These are phyloP conservation scores for Phytoseiulus persimilis DNA, from an alignment of 2,888 invertebrate species.

Conservation along the genomic window DNA sequence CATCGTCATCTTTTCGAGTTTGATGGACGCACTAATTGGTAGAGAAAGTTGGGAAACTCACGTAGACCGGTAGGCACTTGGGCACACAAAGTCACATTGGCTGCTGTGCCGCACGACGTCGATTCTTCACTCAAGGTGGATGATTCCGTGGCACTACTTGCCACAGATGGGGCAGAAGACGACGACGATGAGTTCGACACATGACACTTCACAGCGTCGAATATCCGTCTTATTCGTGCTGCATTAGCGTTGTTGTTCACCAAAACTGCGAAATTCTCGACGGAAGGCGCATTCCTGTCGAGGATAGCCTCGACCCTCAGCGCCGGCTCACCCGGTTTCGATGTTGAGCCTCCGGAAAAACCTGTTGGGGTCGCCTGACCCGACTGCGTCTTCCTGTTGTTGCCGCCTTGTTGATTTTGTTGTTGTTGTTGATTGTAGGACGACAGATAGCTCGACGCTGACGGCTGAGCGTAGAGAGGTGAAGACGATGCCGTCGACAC, in stretches of 20 bases:
- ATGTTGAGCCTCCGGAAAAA: not conserved
- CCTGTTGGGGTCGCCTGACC: not conserved
- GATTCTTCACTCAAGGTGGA: not conserved
- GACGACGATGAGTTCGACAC: not conserved
- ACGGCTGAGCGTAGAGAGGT: constrained; percentile 39
- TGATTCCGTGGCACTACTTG: not conserved
- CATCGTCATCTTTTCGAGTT: not conserved
- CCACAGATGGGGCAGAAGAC: not conserved
- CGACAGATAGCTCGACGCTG: constrained; percentile 27
- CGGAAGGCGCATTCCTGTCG: constrained; percentile 44
- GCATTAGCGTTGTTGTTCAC: constrained; percentile 43
- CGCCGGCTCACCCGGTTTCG: constrained; percentile 39
- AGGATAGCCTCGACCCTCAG: constrained; percentile 45
- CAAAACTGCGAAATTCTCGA: constrained; percentile 43
- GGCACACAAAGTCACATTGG: constrained; percentile 34
- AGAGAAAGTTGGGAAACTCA: not conserved
- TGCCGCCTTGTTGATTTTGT: not conserved
- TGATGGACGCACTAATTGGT: not conserved
- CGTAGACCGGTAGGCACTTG: constrained; percentile 39
- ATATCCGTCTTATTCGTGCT: constrained; percentile 42
- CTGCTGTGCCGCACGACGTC: constrained; percentile 9
- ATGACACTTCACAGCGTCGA: constrained; percentile 40
- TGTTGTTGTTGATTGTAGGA: constrained; percentile 14
- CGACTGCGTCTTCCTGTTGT: not conserved
- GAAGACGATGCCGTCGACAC: constrained; percentile 39